These are phyloP conservation scores for Herpailurus yagouaroundi DNA, from an alignment of 2,113 vertebrate species.

Conservation along the genomic window DNA sequence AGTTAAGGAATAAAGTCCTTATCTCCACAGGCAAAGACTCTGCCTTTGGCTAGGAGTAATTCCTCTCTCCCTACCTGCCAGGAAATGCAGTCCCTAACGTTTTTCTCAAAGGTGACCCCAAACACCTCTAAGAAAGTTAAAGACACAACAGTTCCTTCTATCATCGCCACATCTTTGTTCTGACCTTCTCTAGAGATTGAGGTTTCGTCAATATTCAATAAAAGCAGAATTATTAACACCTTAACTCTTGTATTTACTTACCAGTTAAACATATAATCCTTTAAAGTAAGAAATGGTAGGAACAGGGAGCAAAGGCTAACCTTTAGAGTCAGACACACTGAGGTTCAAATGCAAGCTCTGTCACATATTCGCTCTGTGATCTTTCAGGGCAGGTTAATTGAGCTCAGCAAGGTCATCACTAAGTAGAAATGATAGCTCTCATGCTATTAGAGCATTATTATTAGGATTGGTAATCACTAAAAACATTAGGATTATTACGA, in stretches of 20 bases:
- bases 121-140: background rate
- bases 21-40: slow-evolving; percentile 53
- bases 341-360: background rate
- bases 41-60: slow-evolving; percentile 18
- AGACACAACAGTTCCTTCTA: background rate
- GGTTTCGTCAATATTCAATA: background rate
- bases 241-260: background rate
- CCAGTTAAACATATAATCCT: background rate
- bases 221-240: background rate
- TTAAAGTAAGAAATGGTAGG: background rate
- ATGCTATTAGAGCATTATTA: background rate
- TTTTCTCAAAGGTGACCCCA: slow-evolving; percentile 9
- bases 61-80: background rate
- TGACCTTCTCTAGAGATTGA: background rate
- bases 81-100: background rate
- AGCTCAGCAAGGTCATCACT: background rate
- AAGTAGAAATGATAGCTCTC: background rate
- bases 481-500: background rate
- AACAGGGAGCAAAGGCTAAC: background rate
- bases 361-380: background rate
- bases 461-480: background rate
- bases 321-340: background rate
- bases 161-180: background rate
- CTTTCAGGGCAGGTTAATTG: background rate
- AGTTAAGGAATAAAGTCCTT: background rate